Evolutionary conservation across 2,797 vertebrate genomes (phyloP).

Genomic region (Rhinogobio ventralis): DNA sequence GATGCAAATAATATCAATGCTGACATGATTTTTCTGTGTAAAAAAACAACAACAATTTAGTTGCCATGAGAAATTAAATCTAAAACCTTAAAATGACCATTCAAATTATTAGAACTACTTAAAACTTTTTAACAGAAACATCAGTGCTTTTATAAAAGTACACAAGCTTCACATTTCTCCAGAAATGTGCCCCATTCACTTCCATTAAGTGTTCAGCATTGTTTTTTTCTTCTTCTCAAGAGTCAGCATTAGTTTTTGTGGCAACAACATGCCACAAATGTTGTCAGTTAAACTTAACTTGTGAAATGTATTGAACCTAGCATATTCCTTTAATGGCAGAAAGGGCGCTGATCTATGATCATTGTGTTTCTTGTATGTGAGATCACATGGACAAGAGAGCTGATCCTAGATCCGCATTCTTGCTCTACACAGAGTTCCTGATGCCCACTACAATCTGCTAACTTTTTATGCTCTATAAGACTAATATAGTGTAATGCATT

Average conservation of each 20-base stretch:
- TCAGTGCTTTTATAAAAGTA: neutral
- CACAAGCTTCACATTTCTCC: neutral
- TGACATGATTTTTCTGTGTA: neutral
- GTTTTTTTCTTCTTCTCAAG: neutral
- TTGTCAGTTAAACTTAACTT: neutral
- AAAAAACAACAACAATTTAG: neutral
- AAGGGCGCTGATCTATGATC: neutral
- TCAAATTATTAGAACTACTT: neutral
- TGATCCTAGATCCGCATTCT: neutral
- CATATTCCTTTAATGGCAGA: constrained; percentile 1
- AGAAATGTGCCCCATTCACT: neutral
- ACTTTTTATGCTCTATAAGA: constrained; percentile 26
- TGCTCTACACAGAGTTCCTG: neutral
- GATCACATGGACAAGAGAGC: neutral
- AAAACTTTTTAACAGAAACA: neutral
- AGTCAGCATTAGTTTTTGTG: neutral
- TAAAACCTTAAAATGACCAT: neutral
- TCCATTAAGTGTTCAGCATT: neutral
- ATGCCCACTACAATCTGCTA: neutral
- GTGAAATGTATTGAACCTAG: neutral
- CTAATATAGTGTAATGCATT: constrained; percentile 13
- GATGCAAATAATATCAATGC: neutral
- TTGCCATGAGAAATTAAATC: neutral
- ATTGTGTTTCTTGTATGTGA: neutral
- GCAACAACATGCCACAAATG: neutral